phyloP scores from a whole-genome alignment of 2,888 invertebrate genomes.

The Andricus quercusramuli region DNA sequence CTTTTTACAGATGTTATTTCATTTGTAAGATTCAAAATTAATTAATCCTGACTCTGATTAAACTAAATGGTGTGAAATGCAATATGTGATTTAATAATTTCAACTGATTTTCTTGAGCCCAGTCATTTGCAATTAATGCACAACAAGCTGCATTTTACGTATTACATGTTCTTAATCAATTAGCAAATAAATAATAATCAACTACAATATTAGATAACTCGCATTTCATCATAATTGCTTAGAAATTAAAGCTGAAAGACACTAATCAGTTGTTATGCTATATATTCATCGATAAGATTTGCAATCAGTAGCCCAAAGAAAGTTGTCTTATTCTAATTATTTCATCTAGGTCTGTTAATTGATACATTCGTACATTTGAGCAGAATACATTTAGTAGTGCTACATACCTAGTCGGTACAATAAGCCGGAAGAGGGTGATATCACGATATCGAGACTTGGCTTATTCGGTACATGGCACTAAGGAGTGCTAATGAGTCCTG shows the following conservation, averaged over 20 bases:
- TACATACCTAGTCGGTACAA: conserved; percentile 49
- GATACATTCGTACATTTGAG: conserved; percentile 26
- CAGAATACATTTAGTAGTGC: conserved; percentile 3
- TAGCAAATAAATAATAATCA: not conserved
- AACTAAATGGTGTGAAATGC: too few relatives aligned
- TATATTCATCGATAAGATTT: not conserved
- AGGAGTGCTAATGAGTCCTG: conserved; percentile 62
- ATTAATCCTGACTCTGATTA: too few relatives aligned
- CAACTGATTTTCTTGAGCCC: not conserved
- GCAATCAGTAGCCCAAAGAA: conserved; percentile 8
- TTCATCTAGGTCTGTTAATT: conserved; percentile 25
- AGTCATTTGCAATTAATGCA: conserved; percentile 10
- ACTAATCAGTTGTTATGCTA: not conserved
- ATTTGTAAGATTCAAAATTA: too few relatives aligned
- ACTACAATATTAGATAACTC: not conserved
- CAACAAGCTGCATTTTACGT: not conserved
- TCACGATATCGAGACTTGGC: conserved; percentile 13
- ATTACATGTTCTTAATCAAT: conserved; percentile 15
- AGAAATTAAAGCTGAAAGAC: conserved; percentile 17
- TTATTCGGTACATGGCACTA: conserved; percentile 16
- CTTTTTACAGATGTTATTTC: too few relatives aligned
- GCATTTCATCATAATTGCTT: conserved; percentile 26
- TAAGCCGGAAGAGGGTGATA: conserved; percentile 56
- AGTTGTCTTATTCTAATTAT: conserved; percentile 23
- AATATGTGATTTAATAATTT: not conserved